Evolutionary conservation across 2,797 vertebrate species (phyloP).

Genomic region (Xenops minutus): DNA sequence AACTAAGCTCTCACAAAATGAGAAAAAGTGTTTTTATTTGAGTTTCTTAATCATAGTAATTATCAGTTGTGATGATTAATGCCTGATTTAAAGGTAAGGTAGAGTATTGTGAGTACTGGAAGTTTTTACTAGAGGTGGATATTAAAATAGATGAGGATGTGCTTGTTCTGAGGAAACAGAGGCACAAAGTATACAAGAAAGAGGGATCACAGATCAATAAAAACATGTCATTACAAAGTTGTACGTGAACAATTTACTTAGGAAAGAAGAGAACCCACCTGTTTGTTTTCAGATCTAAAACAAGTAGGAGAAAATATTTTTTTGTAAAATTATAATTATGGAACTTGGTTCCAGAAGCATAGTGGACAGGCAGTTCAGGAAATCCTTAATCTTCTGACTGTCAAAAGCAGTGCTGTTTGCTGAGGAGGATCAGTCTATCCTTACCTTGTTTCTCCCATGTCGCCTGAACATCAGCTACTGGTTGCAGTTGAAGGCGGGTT

Average conservation of each 20-base stretch:
- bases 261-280: neutral
- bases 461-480: neutral
- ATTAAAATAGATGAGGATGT: neutral
- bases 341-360: neutral
- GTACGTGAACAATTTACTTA: neutral
- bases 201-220: neutral
- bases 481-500: neutral
- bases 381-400: neutral
- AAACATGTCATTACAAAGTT: neutral
- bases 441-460: neutral
- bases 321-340: neutral
- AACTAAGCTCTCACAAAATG: neutral
- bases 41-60: neutral
- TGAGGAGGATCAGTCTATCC: neutral
- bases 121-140: neutral
- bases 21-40: neutral
- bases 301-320: neutral
- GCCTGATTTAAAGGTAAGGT: neutral
- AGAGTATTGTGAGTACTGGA: neutral
- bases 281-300: neutral
- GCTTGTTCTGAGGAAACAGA: neutral
- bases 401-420: neutral
- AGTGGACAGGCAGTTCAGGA: neutral
- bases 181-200: neutral
- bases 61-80: neutral